A percentile compares a stretch with the other conserved stretches of the same genome.
These are phyloP conservation scores for Trogon surrucura DNA, from an alignment of 2,113 vertebrate species.

Conservation along the genomic window DNA sequence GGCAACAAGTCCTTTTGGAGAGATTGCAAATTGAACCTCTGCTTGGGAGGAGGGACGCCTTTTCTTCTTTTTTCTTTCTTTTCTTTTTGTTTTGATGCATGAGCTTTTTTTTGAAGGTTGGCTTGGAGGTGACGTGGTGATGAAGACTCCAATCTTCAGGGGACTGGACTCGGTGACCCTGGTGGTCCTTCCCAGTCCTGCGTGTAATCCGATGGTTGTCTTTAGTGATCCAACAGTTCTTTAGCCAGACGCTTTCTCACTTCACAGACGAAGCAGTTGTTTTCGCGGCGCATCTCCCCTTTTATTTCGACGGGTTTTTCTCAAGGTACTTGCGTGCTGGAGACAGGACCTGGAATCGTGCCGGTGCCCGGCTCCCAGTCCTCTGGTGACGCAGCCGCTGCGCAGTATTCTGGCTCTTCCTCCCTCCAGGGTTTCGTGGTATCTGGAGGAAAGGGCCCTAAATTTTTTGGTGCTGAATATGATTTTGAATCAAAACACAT, in stretches of 20 bases:
- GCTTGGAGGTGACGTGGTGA: conserved; percentile 44
- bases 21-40: conserved; percentile 46
- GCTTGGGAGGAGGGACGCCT: conserved; percentile 49
- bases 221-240: conserved; percentile 65
- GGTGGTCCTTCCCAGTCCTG: conserved; percentile 35
- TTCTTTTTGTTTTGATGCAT: neutral
- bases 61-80: neutral
- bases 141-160: conserved; percentile 50
- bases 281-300: neutral
- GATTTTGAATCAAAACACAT: neutral
- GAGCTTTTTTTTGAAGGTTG: conserved; percentile 30
- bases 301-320: neutral
- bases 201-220: conserved; percentile 24
- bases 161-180: conserved; percentile 11
- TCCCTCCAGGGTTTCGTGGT: neutral
- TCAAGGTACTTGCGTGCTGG: neutral
- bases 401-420: neutral
- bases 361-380: neutral
- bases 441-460: conserved; percentile 15
- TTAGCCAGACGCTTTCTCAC: conserved; percentile 50
- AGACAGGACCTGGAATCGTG: neutral
- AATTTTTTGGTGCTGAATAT: conserved; percentile 30
- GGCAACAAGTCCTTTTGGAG: conserved; percentile 2
- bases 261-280: neutral
- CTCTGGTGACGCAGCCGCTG: neutral